phyloP scores from a whole-genome alignment of 2,888 invertebrate species.

The Palloptera scutellata region DNA sequence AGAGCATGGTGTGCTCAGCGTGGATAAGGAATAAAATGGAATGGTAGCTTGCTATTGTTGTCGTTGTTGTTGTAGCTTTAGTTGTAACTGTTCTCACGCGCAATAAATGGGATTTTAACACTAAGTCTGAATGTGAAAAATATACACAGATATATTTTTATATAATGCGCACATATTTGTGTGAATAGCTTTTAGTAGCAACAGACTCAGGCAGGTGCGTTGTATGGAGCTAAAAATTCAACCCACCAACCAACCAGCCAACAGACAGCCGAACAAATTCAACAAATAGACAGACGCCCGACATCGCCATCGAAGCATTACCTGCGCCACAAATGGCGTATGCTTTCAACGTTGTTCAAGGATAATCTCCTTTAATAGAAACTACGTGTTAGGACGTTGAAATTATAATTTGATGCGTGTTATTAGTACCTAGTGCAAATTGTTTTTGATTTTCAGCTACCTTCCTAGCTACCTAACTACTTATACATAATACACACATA shows the following conservation, averaged over 20 bases:
- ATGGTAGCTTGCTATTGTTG: neutral
- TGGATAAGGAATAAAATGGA: no score
- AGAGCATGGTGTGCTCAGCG: no score
- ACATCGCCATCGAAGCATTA: neutral
- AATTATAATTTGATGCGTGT: conserved; percentile 21
- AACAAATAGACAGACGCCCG: conserved; percentile 3
- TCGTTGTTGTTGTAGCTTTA: neutral
- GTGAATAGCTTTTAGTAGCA: neutral
- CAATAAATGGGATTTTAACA: neutral
- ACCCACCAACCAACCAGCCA: neutral
- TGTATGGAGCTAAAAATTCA: neutral
- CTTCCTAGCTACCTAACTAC: conserved; percentile 1
- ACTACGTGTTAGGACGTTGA: conserved; percentile 28
- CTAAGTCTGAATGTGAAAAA: no score
- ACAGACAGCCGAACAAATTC: neutral
- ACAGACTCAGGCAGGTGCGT: neutral
- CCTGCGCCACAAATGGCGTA: no score
- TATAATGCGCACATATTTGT: no score
- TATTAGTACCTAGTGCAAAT: neutral
- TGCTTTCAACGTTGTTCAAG: conserved; percentile 1
- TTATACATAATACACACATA: neutral
- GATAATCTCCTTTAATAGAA: conserved; percentile 27
- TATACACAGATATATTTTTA: no score
- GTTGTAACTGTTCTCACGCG: neutral
- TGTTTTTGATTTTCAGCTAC: neutral